Evolutionary conservation across 2,113 vertebrate genomes (phyloP).

Genomic region (Syngnathus scovelli): DNA sequence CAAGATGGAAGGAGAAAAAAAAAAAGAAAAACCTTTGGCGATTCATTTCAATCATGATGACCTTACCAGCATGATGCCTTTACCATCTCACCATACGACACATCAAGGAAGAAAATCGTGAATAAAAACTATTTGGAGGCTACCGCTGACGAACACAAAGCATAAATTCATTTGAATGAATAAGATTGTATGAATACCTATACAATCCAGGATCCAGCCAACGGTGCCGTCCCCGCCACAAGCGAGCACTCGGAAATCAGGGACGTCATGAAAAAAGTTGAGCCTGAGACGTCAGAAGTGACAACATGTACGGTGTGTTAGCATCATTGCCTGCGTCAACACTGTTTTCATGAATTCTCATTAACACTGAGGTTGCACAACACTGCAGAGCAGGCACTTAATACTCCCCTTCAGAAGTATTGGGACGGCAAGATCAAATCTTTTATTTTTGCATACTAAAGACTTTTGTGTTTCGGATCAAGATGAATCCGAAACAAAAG

Average conservation of each 20-base stretch:
- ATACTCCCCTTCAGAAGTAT: no score
- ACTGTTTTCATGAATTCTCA: not conserved
- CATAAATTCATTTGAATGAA: not conserved
- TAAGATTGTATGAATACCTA: constrained; percentile 64
- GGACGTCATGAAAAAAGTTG: constrained; percentile 84
- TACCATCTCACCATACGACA: not conserved
- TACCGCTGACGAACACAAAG: not conserved
- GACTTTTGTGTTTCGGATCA: no score
- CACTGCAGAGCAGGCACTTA: no score
- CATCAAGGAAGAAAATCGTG: not conserved
- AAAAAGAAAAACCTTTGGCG: no score
- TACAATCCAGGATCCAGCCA: constrained; percentile 89
- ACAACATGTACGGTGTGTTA: not conserved
- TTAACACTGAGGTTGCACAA: not conserved
- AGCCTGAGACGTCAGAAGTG: constrained; percentile 65
- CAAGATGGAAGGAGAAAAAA: not conserved
- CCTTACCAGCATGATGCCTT: not conserved
- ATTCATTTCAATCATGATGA: not conserved
- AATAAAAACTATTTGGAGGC: not conserved
- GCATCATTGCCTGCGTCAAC: not conserved
- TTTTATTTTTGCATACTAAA: no score
- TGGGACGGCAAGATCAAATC: no score
- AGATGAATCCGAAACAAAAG: no score
- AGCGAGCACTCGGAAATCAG: constrained; percentile 80
- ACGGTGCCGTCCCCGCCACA: constrained; percentile 90